Conservation (phyloP, 1,140 invertebrate genomes). For the Drusus annulatus region DNA sequence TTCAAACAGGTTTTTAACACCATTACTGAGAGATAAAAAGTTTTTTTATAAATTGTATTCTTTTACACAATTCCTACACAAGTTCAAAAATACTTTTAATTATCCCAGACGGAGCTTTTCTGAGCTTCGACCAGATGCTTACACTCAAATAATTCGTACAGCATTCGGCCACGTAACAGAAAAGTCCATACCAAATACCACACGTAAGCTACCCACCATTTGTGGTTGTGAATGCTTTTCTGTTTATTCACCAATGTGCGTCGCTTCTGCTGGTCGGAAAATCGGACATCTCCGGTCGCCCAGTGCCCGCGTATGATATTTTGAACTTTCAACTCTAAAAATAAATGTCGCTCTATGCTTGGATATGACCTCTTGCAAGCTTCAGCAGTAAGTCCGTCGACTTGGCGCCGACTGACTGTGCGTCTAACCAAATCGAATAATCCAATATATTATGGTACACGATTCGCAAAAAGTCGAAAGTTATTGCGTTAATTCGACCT, state of each 20-base stretch:
- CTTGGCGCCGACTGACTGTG: conserved; percentile 41
- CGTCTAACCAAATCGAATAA: conserved; percentile 12
- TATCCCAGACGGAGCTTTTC: conserved; percentile 31
- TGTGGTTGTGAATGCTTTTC: not conserved
- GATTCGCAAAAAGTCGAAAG: no score
- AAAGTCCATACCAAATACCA: not conserved
- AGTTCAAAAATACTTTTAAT: conserved; percentile 33
- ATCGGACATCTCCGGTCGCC: conserved; percentile 15
- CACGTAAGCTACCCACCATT: not conserved
- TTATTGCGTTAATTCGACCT: no score
- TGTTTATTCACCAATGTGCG: not conserved
- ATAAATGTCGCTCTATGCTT: conserved; percentile 56
- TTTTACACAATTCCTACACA: not conserved
- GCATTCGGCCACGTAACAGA: not conserved
- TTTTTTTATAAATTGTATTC: no score
- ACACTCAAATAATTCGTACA: not conserved
- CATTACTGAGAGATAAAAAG: no score
- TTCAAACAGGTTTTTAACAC: no score
- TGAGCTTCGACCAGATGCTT: not conserved
- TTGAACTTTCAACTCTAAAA: conserved; percentile 60
- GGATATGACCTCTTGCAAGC: conserved; percentile 53
- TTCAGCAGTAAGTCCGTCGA: conserved; percentile 46
- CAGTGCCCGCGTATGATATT: conserved; percentile 45
- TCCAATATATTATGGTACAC: no score
- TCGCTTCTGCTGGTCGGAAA: not conserved